These are phyloP conservation scores for Orbicella faveolata DNA, from an alignment of 64 coral and sea anemone genomes.

Conservation along the genomic window DNA sequence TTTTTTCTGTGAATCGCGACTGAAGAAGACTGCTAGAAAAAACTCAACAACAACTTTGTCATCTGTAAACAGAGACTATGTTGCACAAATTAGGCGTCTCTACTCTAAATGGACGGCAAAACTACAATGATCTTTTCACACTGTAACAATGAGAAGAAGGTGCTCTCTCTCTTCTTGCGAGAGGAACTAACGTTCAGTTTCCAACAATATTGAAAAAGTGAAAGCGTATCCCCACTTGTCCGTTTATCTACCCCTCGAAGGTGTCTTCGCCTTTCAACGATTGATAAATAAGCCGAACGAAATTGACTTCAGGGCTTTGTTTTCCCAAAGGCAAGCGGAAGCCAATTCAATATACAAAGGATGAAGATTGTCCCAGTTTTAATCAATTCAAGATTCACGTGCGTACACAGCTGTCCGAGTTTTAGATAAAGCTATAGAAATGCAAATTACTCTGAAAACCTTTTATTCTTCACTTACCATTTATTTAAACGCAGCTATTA, in stretches of 20 bases:
- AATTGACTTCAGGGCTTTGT: slow-evolving; percentile 4
- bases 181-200: background rate
- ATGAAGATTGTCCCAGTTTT: background rate
- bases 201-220: background rate
- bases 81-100: background rate
- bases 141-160: background rate
- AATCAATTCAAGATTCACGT: background rate
- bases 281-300: background rate
- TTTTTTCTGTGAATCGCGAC: background rate
- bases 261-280: background rate
- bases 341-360: background rate
- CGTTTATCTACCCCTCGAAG: background rate
- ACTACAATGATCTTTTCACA: background rate
- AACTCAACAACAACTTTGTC: background rate
- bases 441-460: slow-evolving; percentile 15
- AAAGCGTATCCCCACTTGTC: background rate
- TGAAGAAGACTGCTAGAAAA: background rate
- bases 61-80: background rate
- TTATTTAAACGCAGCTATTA: background rate
- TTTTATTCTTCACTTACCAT: slow-evolving; percentile 1
- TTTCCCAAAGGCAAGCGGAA: background rate
- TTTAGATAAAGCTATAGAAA: slow-evolving; percentile 1
- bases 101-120: background rate
- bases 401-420: slow-evolving; percentile 6
- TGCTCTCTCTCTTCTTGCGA: background rate